A percentile compares a stretch with the other conserved stretches of the same genome.
Conservation (phyloP, 2,888 invertebrate genomes). For the Dromius quadrimaculatus region DNA sequence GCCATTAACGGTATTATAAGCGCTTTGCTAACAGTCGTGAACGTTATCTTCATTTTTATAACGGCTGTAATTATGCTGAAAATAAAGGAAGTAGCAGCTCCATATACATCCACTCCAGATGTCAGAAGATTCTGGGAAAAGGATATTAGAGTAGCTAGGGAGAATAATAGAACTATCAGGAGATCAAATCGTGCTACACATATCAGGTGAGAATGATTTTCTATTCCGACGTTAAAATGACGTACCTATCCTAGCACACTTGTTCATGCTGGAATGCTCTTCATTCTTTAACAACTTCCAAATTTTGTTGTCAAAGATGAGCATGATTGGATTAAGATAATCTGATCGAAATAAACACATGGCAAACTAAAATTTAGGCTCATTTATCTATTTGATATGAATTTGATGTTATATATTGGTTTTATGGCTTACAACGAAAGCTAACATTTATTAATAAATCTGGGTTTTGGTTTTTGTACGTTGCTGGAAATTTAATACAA, state of each 20-base stretch:
- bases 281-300: not conserved
- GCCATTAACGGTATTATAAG: conserved; percentile 84
- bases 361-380: no score
- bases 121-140: conserved; percentile 81
- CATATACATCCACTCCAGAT: conserved; percentile 81
- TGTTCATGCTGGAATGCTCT: not conserved
- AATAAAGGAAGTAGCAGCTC: conserved; percentile 88
- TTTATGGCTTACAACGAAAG: no score
- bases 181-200: conserved; percentile 60
- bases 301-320: no score
- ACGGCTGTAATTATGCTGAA: conserved; percentile 84
- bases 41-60: conserved; percentile 86
- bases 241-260: not conserved
- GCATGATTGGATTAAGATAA: no score
- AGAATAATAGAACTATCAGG: conserved; percentile 71
- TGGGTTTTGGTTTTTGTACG: no score
- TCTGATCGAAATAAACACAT: no score
- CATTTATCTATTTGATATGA: no score
- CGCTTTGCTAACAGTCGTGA: conserved; percentile 82
- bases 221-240: conserved; percentile 1
- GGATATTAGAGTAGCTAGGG: conserved; percentile 81
- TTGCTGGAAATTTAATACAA: no score
- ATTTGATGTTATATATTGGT: no score
- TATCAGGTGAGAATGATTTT: not conserved
- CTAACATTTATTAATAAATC: no score